Percentiles rank a stretch among this genome's conserved stretches.
Evolutionary conservation across 2,113 vertebrate genomes (phyloP).

Genomic region (Seriola dumerili): DNA sequence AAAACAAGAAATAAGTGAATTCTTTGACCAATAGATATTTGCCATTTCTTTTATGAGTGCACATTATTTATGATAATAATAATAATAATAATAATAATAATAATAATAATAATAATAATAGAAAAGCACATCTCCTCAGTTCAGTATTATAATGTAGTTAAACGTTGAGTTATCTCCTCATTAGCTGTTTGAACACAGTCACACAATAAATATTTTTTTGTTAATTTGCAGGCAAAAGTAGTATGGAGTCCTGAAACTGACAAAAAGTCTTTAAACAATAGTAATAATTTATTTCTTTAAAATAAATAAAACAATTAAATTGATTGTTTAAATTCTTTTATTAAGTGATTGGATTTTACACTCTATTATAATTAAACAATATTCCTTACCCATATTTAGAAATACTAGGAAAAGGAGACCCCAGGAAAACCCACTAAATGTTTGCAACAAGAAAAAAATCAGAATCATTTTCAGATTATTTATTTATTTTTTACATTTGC

Average conservation of each 20-base stretch:
- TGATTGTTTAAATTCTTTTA: no score
- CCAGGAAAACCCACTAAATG: no score
- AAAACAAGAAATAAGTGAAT: background rate
- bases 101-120: background rate
- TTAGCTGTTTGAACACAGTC: background rate
- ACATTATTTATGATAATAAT: background rate
- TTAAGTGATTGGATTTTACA: no score
- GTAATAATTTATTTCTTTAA: no score
- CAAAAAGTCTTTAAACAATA: background rate
- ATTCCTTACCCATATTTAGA: no score
- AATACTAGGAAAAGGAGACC: no score
- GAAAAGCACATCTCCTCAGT: background rate
- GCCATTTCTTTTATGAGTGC: background rate
- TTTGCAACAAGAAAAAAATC: no score
- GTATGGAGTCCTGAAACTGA: background rate
- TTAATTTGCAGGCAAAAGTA: slow-evolving; percentile 21
- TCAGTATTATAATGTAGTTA: background rate
- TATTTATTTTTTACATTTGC: no score
- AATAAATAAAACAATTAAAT: no score
- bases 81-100: background rate
- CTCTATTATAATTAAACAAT: no score
- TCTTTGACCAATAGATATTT: background rate
- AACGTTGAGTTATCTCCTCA: background rate
- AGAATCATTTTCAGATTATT: no score
- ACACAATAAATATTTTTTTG: background rate